Conservation (phyloP, 1,140 invertebrate genomes). For the Caenorhabditis elegans region DNA sequence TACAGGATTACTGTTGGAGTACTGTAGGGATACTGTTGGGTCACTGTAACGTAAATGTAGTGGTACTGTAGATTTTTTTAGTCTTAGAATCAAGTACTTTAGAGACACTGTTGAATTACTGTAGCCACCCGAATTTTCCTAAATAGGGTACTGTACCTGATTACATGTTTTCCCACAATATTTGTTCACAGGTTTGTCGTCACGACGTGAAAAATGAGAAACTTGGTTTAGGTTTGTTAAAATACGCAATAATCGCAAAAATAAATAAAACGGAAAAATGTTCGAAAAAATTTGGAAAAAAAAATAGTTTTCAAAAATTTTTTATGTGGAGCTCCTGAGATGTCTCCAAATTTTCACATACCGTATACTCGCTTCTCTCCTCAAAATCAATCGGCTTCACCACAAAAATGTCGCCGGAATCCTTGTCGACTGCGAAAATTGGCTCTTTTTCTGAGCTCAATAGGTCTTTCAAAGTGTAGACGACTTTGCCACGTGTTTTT, state of each 20-base stretch:
- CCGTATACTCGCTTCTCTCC: not conserved
- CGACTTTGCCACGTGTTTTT: not conserved
- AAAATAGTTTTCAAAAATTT: not conserved
- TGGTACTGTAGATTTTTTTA: too few relatives aligned
- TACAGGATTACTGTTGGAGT: too few relatives aligned
- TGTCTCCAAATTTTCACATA: not conserved
- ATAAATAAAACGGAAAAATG: not conserved
- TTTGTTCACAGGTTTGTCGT: constrained; percentile 7
- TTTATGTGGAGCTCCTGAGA: too few relatives aligned
- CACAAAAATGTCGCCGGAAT: not conserved
- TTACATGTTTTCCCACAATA: not conserved
- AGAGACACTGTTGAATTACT: too few relatives aligned
- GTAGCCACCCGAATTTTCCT: too few relatives aligned
- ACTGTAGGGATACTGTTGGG: too few relatives aligned
- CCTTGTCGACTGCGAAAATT: not conserved
- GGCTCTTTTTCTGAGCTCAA: not conserved
- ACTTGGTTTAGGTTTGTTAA: not conserved
- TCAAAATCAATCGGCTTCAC: not conserved
- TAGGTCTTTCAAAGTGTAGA: not conserved
- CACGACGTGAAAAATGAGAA: too few relatives aligned
- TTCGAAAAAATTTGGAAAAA: not conserved
- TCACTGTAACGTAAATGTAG: too few relatives aligned
- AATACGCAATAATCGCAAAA: not conserved
- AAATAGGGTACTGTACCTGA: too few relatives aligned
- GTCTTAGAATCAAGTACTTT: too few relatives aligned